Evolutionary conservation across 2,113 vertebrate genomes (phyloP), one percentile per base, ranked within the genome.

Genomic region (Chrysochloris asiatica): DNA sequence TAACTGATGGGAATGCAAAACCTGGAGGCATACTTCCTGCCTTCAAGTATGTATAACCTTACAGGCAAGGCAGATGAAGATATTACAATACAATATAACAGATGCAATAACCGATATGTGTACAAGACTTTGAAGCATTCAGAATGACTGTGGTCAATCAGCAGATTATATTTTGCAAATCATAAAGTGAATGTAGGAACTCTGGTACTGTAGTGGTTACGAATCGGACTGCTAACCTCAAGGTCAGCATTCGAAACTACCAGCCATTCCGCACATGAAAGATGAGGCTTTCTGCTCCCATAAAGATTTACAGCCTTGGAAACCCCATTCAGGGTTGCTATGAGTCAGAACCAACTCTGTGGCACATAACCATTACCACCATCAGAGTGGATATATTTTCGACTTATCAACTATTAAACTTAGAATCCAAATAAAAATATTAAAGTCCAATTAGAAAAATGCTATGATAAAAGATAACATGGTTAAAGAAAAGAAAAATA

Each of bases 391-490:
- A 26, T 73, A 28, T 54, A 4, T 41, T 65, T 88, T 80, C 78
- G 10, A 83, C 54, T 22, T 56, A 56, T 56, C 19, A 56, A 56
- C 8, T 56, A 12, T 56, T 86, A 91, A 93, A 83, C 21, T 79
- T 61, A 63, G 38, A 5, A 43, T 88, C 73, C 67, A 87, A 82
- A 84, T 82, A 78, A 88, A 84, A 85, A 41, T 14, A 56, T 8
- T 54, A 16, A 93, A 82, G n/a, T 87, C 30, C 36, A 83, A 59
- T 82, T 88, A 93, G 38, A 43, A 92, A n/a, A 30, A 41, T 77
- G 1, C 56, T 30, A 61, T 77, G 24, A 85, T 19, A 81, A 85
- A 92, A 87, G 6, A 38, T 77, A 87, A n/a, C 30, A 73, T 47
- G 33, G 16, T 69, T 38, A 22, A 69, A 38, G 26, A 22, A 38